Evolutionary conservation across 2,797 vertebrate species (phyloP).

Genomic region (Miichthys miiuy): DNA sequence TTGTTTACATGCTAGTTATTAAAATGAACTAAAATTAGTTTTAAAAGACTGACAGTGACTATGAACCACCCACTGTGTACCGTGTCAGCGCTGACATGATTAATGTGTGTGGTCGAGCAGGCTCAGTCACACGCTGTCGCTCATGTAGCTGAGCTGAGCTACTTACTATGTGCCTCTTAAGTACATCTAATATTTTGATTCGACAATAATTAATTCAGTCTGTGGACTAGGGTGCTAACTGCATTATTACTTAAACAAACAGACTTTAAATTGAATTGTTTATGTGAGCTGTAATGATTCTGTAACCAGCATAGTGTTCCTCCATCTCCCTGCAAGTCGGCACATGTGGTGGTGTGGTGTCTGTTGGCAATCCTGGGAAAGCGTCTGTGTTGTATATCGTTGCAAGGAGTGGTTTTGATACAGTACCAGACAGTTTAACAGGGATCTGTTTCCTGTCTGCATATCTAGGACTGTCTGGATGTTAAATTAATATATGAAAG

Average conservation of each 20-base stretch:
- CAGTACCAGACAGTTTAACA: background rate
- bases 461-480: background rate
- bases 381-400: background rate
- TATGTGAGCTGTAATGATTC: background rate
- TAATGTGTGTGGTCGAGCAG: constrained; percentile 14
- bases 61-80: background rate
- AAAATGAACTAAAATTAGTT: constrained; percentile 4
- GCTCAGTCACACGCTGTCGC: constrained; percentile 12
- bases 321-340: background rate
- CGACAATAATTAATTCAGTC: background rate
- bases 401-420: background rate
- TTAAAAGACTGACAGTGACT: background rate
- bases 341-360: background rate
- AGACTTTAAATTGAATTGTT: background rate
- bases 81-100: constrained; percentile 21
- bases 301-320: background rate
- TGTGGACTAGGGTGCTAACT: background rate
- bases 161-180: background rate
- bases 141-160: constrained; percentile 16
- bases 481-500: background rate
- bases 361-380: constrained; percentile 1
- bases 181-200: background rate
- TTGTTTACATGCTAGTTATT: constrained; percentile 21
- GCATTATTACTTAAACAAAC: background rate
- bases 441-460: background rate